Conservation (phyloP, 2,113 vertebrate genomes). For the Seriola dumerili region DNA sequence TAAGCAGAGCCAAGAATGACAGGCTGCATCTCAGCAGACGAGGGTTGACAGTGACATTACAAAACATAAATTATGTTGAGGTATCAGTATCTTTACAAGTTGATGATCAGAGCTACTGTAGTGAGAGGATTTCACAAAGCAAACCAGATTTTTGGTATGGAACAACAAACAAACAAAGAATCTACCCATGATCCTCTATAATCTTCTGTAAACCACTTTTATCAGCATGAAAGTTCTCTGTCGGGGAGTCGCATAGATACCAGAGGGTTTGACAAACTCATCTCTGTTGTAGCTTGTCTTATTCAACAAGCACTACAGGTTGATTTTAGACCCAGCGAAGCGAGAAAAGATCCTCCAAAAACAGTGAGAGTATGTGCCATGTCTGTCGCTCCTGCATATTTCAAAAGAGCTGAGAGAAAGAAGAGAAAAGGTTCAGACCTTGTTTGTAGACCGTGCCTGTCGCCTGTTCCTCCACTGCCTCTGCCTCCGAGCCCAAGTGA, state of each 20-base stretch:
- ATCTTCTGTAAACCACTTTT: slow-evolving; percentile 12
- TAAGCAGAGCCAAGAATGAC: slow-evolving; percentile 6
- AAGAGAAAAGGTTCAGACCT: slow-evolving; percentile 57
- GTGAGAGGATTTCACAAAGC: not conserved
- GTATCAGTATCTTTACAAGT: not conserved
- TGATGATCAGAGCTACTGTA: not conserved
- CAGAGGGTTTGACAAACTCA: not conserved
- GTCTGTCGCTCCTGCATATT: not conserved
- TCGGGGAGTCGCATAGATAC: not conserved
- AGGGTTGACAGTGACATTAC: not conserved
- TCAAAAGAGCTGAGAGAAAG: slow-evolving; percentile 4
- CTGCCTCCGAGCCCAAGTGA: slow-evolving; percentile 33
- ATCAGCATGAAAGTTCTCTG: slow-evolving; percentile 46
- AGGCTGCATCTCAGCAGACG: not conserved
- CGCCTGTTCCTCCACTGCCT: slow-evolving; percentile 20
- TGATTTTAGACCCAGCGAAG: not conserved
- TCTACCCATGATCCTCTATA: not conserved
- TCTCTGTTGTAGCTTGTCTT: not conserved
- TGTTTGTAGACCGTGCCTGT: slow-evolving; percentile 35
- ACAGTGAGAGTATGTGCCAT: not conserved
- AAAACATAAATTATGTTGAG: not conserved
- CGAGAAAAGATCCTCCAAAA: not conserved
- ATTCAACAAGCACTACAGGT: not conserved
- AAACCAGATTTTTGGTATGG: not conserved
- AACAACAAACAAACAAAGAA: not conserved